Conservation (phyloP, 2,888 invertebrate species). For the Xanthorhoe designata region DNA sequence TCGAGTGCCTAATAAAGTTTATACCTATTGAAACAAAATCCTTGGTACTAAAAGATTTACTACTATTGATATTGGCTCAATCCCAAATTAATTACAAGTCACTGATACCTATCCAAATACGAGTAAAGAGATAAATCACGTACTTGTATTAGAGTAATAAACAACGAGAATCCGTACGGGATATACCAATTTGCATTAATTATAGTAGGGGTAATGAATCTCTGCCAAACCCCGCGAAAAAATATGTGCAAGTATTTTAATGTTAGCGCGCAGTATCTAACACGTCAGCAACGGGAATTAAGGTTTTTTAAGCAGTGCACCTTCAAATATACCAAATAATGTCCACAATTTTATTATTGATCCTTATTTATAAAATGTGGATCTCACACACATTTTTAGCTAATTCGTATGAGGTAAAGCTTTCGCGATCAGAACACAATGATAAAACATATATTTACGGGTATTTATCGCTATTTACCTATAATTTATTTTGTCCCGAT, state of each 20-base stretch:
- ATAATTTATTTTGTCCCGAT: too few relatives aligned
- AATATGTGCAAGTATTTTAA: slow-evolving; percentile 15
- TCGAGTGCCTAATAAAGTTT: slow-evolving; percentile 14
- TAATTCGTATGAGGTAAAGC: too few relatives aligned
- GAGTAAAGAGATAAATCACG: slow-evolving; percentile 28
- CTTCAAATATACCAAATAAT: too few relatives aligned
- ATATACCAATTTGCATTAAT: slow-evolving; percentile 24
- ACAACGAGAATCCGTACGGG: slow-evolving; percentile 20
- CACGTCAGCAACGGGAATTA: background rate
- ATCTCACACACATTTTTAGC: too few relatives aligned
- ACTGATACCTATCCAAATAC: slow-evolving; percentile 38
- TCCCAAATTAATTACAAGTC: slow-evolving; percentile 42
- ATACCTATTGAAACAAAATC: slow-evolving; percentile 31
- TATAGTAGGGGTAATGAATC: slow-evolving; percentile 20
- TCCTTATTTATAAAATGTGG: too few relatives aligned
- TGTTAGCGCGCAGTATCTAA: slow-evolving; percentile 2
- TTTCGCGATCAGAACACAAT: too few relatives aligned
- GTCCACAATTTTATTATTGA: too few relatives aligned
- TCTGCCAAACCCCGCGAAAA: slow-evolving; percentile 8
- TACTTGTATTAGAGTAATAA: slow-evolving; percentile 27
- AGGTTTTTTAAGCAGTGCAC: too few relatives aligned
- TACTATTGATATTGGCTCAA: slow-evolving; percentile 39
- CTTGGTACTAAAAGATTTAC: slow-evolving; percentile 26
- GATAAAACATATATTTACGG: too few relatives aligned
- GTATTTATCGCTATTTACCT: too few relatives aligned